Percentiles rank a stretch among this genome's conserved stretches.
phyloP scores from a whole-genome alignment of 2,797 vertebrate species.

The Otolemur crassicaudatus region DNA sequence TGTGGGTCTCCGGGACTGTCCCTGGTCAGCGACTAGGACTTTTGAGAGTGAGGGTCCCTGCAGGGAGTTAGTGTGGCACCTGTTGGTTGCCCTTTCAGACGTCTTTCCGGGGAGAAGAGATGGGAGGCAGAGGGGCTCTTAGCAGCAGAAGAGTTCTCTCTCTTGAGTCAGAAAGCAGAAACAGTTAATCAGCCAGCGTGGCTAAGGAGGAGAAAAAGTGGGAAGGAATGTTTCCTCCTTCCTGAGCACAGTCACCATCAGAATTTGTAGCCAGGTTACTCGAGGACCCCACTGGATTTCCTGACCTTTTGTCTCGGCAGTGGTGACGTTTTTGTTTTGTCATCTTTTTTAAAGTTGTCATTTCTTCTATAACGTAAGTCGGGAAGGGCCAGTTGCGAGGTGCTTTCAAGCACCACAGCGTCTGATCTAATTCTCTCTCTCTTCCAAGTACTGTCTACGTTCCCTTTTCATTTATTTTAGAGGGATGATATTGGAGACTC shows the following conservation, averaged over 20 bases:
- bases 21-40: background rate
- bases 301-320: background rate
- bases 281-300: background rate
- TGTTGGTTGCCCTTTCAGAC: background rate
- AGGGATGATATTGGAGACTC: background rate
- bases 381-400: background rate
- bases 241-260: background rate
- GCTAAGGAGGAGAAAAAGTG: rapidly evolving
- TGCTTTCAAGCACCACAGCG: background rate
- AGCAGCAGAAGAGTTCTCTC: background rate
- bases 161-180: background rate
- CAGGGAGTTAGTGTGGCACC: rapidly evolving
- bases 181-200: no score
- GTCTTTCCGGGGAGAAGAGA: background rate
- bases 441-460: background rate
- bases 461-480: background rate
- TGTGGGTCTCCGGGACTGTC: no score
- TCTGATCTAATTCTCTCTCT: background rate
- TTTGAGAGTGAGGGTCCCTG: background rate
- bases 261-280: no score
- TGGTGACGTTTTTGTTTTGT: background rate
- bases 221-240: background rate
- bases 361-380: background rate
- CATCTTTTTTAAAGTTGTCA: background rate
- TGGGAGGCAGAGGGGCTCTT: no score